Evolutionary conservation across 2,888 invertebrate genomes (phyloP), one percentile per base, ranked within the genome.

Genomic region (Ochropleura plecta): DNA sequence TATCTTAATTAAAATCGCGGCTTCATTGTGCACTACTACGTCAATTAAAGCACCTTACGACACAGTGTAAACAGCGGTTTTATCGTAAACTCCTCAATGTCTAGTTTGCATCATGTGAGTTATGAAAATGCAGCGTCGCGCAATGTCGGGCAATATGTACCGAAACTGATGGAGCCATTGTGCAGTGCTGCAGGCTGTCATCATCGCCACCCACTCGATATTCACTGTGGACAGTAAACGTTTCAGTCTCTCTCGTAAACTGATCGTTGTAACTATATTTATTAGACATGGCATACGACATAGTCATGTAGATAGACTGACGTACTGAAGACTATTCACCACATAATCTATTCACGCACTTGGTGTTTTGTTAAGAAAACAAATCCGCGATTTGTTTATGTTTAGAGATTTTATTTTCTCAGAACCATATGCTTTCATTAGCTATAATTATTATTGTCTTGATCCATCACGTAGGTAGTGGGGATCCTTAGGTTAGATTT

Each of bases 71-170:
- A 42, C 70, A 60, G 42, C 66, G 20, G 44, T 51, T 49, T 44
- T 46, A 55, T 80, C 59, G 59, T 69, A 66, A 75, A 79, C 57
- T 53, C 40, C 16, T 82, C 84, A 75, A 71, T 71, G 84, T 75
- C 70, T 79, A 60, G 84, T 80, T 82, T 84, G 76, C 84, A 49
- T 57, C 84, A 82, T 44, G 68, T 72, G 68, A 20, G 53, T 82
- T 84, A 75, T 84, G 76, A 84, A 84, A 84, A 82, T 80, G 60
- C 65, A 73, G 42, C 57, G 46, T 30, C 73, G 65, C 57, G 73
- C 69, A 72, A 73, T 55, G n/a, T 7, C 46, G 10, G 5, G 70
- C 84, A 65, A 65, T 60, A 55, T 60, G 59, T 40, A 75, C 60
- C 44, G 64, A 68, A 68, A 78, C 60, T 75, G 75, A 67, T 70